Evolutionary conservation across 2,888 invertebrate species (phyloP), one percentile per base, ranked within the genome.

Genomic region (Drosophila recens): DNA sequence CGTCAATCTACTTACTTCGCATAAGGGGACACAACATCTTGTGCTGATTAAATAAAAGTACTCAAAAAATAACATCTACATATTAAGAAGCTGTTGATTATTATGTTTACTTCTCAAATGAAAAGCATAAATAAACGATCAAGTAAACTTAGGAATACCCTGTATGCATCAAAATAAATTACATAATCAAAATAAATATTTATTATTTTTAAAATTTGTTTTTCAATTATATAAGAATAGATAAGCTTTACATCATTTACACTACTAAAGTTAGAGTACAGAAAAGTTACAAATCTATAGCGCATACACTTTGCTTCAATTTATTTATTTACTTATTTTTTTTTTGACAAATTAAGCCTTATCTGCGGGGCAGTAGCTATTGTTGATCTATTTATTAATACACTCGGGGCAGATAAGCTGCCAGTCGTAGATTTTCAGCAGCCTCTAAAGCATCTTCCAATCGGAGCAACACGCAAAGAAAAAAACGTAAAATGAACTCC

Each of bases 311-410:
- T 59, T 33, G 20, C 40, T 3, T 42, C 40, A 5, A 33, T 33
- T 49, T 49, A 20, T 58, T 40, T 53, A 4, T 40, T 40, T 40
- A 30, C 23, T 43, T n/a, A n/a, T n/a, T 43, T 33, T 30, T n/a
- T n/a, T 65, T 57, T 54, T 58, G 54, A 57, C 38, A 58, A 61
- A 65, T 52, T 69, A 54, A 20, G 61, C 23, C 56, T 74, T 79
- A 76, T 78, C 75, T 61, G 59, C 49, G 38, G 3, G 13, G 45
- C 36, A 64, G 61, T 58, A 57, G 57, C 64, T 64, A 6, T 53
- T 62, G 53, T 78, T 23, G 58, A 54, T 46, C 69, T 78, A 58
- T 65, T 74, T 79, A 76, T 66, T 65, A 51, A 56, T 69, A 57
- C 20, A 33, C 45, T n/a, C n/a, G 30, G 46, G 5, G 23, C 43